A percentile compares a stretch with the other conserved stretches of the same genome.
Evolutionary conservation across 2,888 invertebrate species (phyloP).

Genomic region (Eupeodes latifasciatus): DNA sequence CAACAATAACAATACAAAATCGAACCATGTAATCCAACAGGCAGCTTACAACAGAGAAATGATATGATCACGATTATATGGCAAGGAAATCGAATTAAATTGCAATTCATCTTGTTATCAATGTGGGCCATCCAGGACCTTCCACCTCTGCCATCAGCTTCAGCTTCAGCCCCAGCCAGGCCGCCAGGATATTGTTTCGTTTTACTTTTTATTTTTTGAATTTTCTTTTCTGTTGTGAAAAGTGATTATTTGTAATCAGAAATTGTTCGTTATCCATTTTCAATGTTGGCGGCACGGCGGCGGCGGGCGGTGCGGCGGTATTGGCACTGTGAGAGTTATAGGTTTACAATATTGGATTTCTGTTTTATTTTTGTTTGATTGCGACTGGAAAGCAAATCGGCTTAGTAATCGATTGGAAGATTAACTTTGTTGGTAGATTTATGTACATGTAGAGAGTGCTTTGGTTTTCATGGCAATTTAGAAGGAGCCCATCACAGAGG

Average conservation of each 20-base stretch:
- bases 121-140: slow-evolving; percentile 15
- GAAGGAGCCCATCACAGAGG: neutral
- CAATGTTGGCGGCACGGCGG: neutral
- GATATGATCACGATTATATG: slow-evolving; percentile 60
- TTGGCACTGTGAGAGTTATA: neutral
- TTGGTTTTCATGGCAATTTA: slow-evolving; percentile 1
- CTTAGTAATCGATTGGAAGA: slow-evolving; percentile 64
- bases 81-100: slow-evolving; percentile 73
- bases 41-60: slow-evolving; percentile 27
- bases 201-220: neutral
- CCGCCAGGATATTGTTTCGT: slow-evolving; percentile 11
- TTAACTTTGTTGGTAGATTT: slow-evolving; percentile 30
- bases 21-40: slow-evolving; percentile 40
- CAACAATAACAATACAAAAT: neutral
- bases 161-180: no score
- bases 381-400: slow-evolving; percentile 55
- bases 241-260: slow-evolving; percentile 64
- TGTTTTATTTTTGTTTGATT: neutral
- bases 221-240: neutral
- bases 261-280: slow-evolving; percentile 54
- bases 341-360: slow-evolving; percentile 21
- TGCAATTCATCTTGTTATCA: slow-evolving; percentile 70
- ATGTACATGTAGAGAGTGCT: neutral
- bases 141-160: no score
- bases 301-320: neutral